Conservation (phyloP, 30 jellyfish, hydroid and myxozoan species). For the Sanderia malayensis region DNA sequence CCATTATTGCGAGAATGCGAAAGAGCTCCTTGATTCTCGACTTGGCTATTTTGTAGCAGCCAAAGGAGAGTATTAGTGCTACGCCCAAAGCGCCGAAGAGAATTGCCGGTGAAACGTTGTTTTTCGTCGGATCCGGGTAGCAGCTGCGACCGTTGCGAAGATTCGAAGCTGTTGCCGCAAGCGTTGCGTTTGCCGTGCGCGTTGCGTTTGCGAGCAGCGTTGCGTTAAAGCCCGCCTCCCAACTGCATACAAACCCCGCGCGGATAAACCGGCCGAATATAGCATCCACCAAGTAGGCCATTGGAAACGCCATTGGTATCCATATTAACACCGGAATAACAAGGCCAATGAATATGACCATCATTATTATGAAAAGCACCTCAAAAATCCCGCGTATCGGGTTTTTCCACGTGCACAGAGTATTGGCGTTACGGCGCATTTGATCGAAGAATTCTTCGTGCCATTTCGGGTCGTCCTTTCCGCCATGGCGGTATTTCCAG, state of each 20-base stretch:
- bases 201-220: not conserved
- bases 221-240: slow-evolving; percentile 10
- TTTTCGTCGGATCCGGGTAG: slow-evolving; percentile 20
- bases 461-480: slow-evolving; percentile 70
- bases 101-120: not conserved
- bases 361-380: slow-evolving; percentile 13
- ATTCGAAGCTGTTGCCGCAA: not conserved
- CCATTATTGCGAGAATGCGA: slow-evolving; percentile 8
- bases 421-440: slow-evolving; percentile 61
- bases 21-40: slow-evolving; percentile 15
- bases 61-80: slow-evolving; percentile 14
- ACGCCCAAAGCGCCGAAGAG: slow-evolving; percentile 23
- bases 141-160: slow-evolving; percentile 2
- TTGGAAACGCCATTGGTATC: slow-evolving; percentile 74
- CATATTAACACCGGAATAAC: slow-evolving; percentile 58
- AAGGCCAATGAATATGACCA: slow-evolving; percentile 51
- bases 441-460: slow-evolving; percentile 75
- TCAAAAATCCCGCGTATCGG: slow-evolving; percentile 54
- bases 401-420: slow-evolving; percentile 71
- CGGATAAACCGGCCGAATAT: slow-evolving; percentile 37
- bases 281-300: slow-evolving; percentile 52
- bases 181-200: not conserved
- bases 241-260: slow-evolving; percentile 54
- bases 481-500: slow-evolving; percentile 73
- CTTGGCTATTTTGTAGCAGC: slow-evolving; percentile 12